Evolutionary conservation across 1,140 invertebrate species (phyloP), one percentile per base, ranked within the genome.

Genomic region (Brachionus angularis): DNA sequence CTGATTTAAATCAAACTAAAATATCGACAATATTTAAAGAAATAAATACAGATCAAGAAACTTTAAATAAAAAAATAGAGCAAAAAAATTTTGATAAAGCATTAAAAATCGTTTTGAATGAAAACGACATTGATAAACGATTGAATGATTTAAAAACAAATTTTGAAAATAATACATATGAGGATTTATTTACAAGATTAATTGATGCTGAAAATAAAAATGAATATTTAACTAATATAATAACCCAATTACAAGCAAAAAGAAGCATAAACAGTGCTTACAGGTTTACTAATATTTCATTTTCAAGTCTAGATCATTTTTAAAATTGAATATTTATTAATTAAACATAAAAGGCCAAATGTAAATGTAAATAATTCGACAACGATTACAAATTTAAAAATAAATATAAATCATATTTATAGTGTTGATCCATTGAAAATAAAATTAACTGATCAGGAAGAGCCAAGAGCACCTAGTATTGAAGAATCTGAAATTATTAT

Each of bases 181-280:
- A 67, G 16, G 62, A 67, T 29, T 36, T 67, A 23, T 50, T 67
- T 23, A 33, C n/a, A 12, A 31, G 62, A 34, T 16, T 67, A 18
- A 33, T 46, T 18, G 62, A 67, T 36, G 62, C 62, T 21, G 62
- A 67, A 34, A 67, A 34, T 14, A 67, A 67, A 50, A 67, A 67
- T 33, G 62, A 67, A 27, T 67, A 67, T 67, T 50, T 67, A 29
- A 67, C 62, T 36, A 50, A 67, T 67, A 34, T 67, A 31, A 21
- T 67, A 46, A 67, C 27, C 4, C 39, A 67, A 16, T 33, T 67
- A 33, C 62, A 67, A 29, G 62, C 62, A 12, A 67, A 67, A 29
- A 39, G 42, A 16, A 67, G 16, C 23, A 27, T 27, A 14, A 67
- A 67, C 21, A 47, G 21, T n/a, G 62, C 34, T 21, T 67, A 47